phyloP scores from a whole-genome alignment of 2,797 vertebrate genomes.

The Sciurus vulgaris region DNA sequence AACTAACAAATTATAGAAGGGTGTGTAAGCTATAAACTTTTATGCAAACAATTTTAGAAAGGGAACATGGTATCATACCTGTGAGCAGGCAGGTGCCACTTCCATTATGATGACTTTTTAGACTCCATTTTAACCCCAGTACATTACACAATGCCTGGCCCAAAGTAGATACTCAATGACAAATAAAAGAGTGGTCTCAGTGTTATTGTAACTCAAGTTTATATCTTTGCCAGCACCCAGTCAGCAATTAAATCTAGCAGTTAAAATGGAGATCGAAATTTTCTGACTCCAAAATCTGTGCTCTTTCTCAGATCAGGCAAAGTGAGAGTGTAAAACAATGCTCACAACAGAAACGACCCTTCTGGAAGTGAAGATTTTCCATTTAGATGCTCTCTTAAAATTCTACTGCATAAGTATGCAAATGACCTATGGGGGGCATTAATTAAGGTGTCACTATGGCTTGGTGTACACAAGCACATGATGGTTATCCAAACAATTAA shows the following conservation, averaged over 20 bases:
- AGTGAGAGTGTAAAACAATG: neutral
- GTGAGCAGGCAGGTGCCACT: neutral
- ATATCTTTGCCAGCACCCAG: neutral
- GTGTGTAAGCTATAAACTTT: neutral
- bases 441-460: neutral
- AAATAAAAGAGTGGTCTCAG: neutral
- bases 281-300: neutral
- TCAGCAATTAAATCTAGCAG: neutral
- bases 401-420: neutral
- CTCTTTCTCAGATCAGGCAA: neutral
- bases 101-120: neutral
- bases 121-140: neutral
- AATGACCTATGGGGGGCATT: neutral
- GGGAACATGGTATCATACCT: neutral
- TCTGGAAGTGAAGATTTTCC: neutral
- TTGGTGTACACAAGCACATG: neutral
- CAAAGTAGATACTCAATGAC: neutral
- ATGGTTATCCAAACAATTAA: neutral
- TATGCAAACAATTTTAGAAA: neutral
- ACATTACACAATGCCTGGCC: neutral
- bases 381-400: neutral
- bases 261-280: neutral
- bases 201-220: neutral
- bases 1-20: neutral
- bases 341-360: neutral